Conservation (phyloP, 2,797 vertebrate species). For the Catostomus latipinnis region DNA sequence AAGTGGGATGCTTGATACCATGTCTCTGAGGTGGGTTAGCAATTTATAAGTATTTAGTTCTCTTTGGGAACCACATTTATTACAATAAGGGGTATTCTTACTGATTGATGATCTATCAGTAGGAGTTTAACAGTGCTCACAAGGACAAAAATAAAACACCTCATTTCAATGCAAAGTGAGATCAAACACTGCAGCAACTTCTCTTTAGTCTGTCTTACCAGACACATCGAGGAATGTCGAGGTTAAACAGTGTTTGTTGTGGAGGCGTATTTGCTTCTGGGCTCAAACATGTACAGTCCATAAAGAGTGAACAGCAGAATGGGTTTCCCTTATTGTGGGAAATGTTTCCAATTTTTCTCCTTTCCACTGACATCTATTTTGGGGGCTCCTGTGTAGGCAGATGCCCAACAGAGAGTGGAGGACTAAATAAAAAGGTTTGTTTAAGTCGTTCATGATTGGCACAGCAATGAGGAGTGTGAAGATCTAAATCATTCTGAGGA, state of each 20-base stretch:
- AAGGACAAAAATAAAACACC: slow-evolving; percentile 30
- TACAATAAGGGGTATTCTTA: slow-evolving; percentile 35
- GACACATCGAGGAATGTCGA: neutral
- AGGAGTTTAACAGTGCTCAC: neutral
- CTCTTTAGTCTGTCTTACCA: neutral
- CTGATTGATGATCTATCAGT: slow-evolving; percentile 21
- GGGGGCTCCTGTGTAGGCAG: slow-evolving; percentile 59
- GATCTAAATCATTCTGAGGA: neutral
- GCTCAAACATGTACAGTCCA: slow-evolving; percentile 1
- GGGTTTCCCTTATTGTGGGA: slow-evolving; percentile 50
- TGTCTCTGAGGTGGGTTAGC: slow-evolving; percentile 9
- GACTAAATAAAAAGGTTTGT: slow-evolving; percentile 67
- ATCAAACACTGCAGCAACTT: slow-evolving; percentile 18
- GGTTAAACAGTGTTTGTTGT: slow-evolving; percentile 1
- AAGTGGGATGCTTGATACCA: neutral
- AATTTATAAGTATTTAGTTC: slow-evolving; percentile 43
- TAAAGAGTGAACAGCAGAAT: slow-evolving; percentile 26
- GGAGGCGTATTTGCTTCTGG: slow-evolving; percentile 11
- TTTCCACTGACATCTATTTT: slow-evolving; percentile 51
- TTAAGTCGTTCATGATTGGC: slow-evolving; percentile 36
- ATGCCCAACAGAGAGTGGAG: slow-evolving; percentile 61
- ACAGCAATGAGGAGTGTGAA: slow-evolving; percentile 1
- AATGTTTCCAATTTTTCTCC: slow-evolving; percentile 54
- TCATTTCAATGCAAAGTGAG: slow-evolving; percentile 40
- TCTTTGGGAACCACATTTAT: slow-evolving; percentile 32